Conservation (phyloP, 2,113 vertebrate genomes). For the Sterna hirundo region DNA sequence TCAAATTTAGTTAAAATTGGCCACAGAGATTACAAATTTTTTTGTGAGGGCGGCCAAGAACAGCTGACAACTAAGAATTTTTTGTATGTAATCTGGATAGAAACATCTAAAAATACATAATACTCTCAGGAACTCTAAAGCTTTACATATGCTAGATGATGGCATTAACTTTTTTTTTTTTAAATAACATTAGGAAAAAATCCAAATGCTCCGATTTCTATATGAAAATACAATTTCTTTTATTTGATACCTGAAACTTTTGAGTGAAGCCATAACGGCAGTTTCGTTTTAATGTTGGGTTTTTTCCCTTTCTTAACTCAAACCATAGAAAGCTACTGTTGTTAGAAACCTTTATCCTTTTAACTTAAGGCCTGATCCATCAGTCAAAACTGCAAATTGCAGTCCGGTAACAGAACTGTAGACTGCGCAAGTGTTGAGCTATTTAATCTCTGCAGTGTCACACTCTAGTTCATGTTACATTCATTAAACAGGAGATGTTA, state of each 20-base stretch:
- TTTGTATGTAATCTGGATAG: background rate
- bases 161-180: background rate
- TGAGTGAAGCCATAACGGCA: background rate
- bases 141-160: background rate
- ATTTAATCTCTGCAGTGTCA: background rate
- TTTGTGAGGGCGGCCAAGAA: background rate
- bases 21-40: background rate
- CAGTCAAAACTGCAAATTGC: background rate
- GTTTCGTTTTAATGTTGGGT: background rate
- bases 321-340: background rate
- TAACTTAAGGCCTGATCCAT: background rate
- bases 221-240: background rate
- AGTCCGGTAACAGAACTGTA: background rate
- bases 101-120: background rate
- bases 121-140: background rate
- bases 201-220: background rate
- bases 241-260: background rate
- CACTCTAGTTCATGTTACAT: background rate
- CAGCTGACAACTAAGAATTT: background rate
- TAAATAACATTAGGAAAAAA: background rate
- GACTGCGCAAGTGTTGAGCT: background rate
- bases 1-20: background rate
- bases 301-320: background rate
- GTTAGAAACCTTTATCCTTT: background rate
- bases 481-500: constrained; percentile 10